Evolutionary conservation across 2,797 vertebrate genomes (phyloP).

Genomic region (Lepus oiostolus): DNA sequence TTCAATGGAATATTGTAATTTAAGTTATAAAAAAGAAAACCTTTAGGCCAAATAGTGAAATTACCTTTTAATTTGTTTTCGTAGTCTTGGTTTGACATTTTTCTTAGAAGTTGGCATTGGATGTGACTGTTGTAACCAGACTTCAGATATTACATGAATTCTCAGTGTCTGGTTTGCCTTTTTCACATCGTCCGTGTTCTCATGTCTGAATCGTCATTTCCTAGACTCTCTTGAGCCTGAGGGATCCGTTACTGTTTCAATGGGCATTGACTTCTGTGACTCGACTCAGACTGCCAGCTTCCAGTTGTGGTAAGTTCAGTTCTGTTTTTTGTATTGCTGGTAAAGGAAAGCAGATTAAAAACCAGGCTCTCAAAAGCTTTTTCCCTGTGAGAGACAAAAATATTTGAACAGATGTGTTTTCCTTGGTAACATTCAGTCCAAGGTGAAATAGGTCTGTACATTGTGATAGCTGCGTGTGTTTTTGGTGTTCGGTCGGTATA

Average conservation of each 20-base stretch:
- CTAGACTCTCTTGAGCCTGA: slow-evolving; percentile 94
- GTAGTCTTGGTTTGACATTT: slow-evolving; percentile 22
- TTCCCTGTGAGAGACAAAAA: slow-evolving; percentile 47
- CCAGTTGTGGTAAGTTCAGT: slow-evolving; percentile 95
- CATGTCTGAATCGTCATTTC: slow-evolving; percentile 85
- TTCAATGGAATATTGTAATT: slow-evolving; percentile 48
- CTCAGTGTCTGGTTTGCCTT: slow-evolving; percentile 55
- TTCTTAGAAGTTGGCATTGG: slow-evolving; percentile 21
- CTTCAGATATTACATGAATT: neutral
- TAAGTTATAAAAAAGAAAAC: slow-evolving; percentile 26
- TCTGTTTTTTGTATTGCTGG: neutral
- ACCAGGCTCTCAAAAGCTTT: neutral
- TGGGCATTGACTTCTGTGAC: slow-evolving; percentile 98
- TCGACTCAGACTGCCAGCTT: slow-evolving; percentile 97
- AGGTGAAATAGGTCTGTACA: neutral
- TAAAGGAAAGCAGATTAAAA: slow-evolving; percentile 49
- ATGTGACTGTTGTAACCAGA: slow-evolving; percentile 36
- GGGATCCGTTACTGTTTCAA: slow-evolving; percentile 93
- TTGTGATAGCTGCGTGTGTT: neutral
- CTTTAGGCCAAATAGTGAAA: neutral
- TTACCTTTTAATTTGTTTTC: slow-evolving; percentile 54
- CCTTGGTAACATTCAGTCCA: slow-evolving; percentile 16
- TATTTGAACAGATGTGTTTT: slow-evolving; percentile 43
- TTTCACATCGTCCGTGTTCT: slow-evolving; percentile 72
- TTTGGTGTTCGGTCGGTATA: slow-evolving; percentile 46